A percentile compares a stretch with the other conserved stretches of the same genome.
Conservation (phyloP, 2,888 invertebrate species). For the Eristalinus aeneus region DNA sequence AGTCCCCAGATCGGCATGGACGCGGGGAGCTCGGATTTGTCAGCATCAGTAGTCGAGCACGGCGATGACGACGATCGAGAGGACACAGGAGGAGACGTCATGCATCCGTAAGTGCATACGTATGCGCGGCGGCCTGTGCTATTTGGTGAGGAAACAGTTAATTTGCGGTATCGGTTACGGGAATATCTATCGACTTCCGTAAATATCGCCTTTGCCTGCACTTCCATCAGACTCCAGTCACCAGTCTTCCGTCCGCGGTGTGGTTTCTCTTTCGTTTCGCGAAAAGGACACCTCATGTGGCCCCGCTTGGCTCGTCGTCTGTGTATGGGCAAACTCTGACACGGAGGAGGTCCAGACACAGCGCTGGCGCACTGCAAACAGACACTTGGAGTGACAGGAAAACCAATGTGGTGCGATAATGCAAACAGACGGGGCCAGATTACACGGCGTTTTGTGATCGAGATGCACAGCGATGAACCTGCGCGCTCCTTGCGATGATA, state of each 20-base stretch:
- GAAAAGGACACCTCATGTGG: slow-evolving; percentile 50
- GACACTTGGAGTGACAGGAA: slow-evolving; percentile 71
- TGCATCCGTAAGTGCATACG: slow-evolving; percentile 58
- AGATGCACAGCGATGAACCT: slow-evolving; percentile 65
- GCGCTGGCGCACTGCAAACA: slow-evolving; percentile 34
- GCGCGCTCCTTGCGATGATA: slow-evolving; percentile 65
- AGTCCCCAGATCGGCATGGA: slow-evolving; percentile 14
- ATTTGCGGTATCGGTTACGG: slow-evolving; percentile 72
- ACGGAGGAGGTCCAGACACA: slow-evolving; percentile 48
- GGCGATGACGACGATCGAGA: slow-evolving; percentile 13
- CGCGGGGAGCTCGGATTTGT: slow-evolving; percentile 50
- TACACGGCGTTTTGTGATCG: slow-evolving; percentile 64
- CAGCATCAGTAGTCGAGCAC: slow-evolving; percentile 37
- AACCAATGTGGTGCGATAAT: slow-evolving; percentile 70
- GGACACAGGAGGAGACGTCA: slow-evolving; percentile 30
- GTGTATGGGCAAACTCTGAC: slow-evolving; percentile 20
- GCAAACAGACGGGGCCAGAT: slow-evolving; percentile 67
- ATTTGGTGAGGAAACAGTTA: slow-evolving; percentile 72
- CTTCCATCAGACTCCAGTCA: slow-evolving; percentile 43
- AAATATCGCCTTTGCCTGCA: slow-evolving; percentile 66
- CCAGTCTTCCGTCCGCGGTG: neutral
- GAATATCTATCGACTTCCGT: slow-evolving; percentile 72
- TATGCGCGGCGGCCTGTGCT: slow-evolving; percentile 32
- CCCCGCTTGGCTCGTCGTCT: neutral
- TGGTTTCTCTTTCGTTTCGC: slow-evolving; percentile 66